Base-by-base conservation (phyloP, 2,113 vertebrate species). In the Columba livia region DNA sequence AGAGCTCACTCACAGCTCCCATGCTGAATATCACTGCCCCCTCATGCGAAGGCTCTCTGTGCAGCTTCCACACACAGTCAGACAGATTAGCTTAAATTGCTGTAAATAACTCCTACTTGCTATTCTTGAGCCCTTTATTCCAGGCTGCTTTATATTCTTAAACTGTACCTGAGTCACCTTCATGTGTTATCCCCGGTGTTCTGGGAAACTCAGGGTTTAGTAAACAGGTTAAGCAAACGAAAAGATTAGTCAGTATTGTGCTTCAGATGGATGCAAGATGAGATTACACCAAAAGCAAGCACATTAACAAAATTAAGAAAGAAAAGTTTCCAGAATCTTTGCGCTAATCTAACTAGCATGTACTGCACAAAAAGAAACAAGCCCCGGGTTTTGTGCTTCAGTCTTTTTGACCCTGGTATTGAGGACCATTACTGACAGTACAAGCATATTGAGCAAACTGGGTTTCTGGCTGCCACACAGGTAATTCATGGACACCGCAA, bases 141-240 rank as follows among this genome's bases (percentile, higher is more conserved):
- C 80, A 93, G 78, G 61, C 53, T 93, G 62, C 70, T 89, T 86
- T 81, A 42, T 85, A 79, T 94, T 95, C 85, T 90, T 92, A 54
- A 86, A 95, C 53, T 70, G 83, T 50, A 94, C 89, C 95, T 95
- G 93, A 95, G 94, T 94, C 94, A 96, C 95, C 83, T 94, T 94
- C 85, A 62, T 74, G 62, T 67, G 72, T 92, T 92, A 64, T 57
- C 86, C 58, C 71, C 28, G 3, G 58, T 2, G 10, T 65, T 50
- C 73, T 85, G 92, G 86, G 83, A 95, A 95, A 89, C 88, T 79
- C 1, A 0, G 20, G 47, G 77, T 89, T 96, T 93, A 88, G 71
- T 96, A 90, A 96, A 96, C 88, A 95, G 78, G 90, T 92, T 69
- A 89, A 93, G 73, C 77, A 94, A 95, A 94, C 72, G 77, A 79